Conservation (phyloP, 2,888 invertebrate genomes). For the Chrysotoxum bicinctum region DNA sequence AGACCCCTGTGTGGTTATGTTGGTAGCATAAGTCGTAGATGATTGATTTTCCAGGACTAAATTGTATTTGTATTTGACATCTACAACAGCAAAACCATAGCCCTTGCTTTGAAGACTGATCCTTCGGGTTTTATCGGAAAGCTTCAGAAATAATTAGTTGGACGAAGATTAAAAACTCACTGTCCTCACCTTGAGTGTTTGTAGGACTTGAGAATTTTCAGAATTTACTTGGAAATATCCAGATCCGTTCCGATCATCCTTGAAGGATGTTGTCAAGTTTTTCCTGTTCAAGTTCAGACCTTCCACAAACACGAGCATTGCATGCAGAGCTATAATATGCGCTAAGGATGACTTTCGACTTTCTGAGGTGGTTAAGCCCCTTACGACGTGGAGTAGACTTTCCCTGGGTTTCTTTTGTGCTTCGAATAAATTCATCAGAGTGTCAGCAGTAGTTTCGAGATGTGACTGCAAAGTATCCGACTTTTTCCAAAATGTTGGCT, state of each 20-base stretch:
- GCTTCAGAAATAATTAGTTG: neutral
- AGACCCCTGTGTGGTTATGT: neutral
- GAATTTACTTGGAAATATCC: constrained; percentile 86
- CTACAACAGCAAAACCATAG: constrained; percentile 32
- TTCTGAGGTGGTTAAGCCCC: constrained; percentile 87
- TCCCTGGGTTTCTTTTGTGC: constrained; percentile 75
- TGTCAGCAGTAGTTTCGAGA: constrained; percentile 77
- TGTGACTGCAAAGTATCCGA: constrained; percentile 15
- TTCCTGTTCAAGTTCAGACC: constrained; percentile 84
- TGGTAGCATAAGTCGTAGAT: neutral
- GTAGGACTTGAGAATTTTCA: constrained; percentile 91
- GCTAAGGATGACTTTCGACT: neutral
- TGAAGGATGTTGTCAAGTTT: constrained; percentile 34
- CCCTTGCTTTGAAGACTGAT: constrained; percentile 26
- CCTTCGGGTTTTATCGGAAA: neutral
- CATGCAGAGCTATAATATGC: constrained; percentile 85
- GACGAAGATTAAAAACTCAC: neutral
- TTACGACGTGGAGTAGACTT: constrained; percentile 83
- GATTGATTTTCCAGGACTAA: neutral
- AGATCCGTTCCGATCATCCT: constrained; percentile 78
- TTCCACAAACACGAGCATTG: constrained; percentile 83
- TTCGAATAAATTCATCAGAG: constrained; percentile 77
- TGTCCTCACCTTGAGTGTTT: constrained; percentile 86
- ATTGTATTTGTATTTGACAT: constrained; percentile 36
- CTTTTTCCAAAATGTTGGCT: neutral